phyloP scores from a whole-genome alignment of 2,888 invertebrate genomes.

The Crossocerus cetratus region DNA sequence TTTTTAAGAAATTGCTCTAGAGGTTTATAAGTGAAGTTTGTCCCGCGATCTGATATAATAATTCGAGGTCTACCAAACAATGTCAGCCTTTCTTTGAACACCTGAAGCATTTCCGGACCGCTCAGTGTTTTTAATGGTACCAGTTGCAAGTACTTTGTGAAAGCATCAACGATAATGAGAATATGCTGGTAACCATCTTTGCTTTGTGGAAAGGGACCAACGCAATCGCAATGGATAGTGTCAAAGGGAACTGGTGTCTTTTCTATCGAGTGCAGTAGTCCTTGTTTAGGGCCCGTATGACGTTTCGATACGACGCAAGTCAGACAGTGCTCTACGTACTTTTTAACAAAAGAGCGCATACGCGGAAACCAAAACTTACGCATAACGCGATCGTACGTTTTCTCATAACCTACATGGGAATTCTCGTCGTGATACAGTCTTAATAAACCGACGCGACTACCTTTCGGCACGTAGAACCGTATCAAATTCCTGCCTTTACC shows the following conservation, averaged over 20 bases:
- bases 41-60: neutral
- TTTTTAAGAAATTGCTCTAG: slow-evolving; percentile 5
- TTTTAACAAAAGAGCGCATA: neutral
- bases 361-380: slow-evolving; percentile 13
- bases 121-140: slow-evolving; percentile 5
- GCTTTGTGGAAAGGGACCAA: slow-evolving; percentile 3
- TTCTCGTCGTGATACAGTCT: slow-evolving; percentile 19
- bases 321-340: slow-evolving; percentile 10
- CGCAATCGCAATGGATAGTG: slow-evolving; percentile 19
- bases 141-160: slow-evolving; percentile 1
- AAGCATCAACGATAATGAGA: slow-evolving; percentile 9
- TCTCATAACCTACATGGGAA: slow-evolving; percentile 10
- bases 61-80: slow-evolving; percentile 12
- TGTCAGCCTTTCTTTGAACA: slow-evolving; percentile 6
- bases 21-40: slow-evolving; percentile 10
- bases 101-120: slow-evolving; percentile 3
- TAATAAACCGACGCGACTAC: neutral
- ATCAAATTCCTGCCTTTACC: neutral
- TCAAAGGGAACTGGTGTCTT: slow-evolving; percentile 4
- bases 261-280: neutral
- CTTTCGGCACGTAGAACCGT: neutral
- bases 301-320: slow-evolving; percentile 3
- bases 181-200: slow-evolving; percentile 17
- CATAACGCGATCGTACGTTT: slow-evolving; percentile 10
- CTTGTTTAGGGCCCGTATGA: slow-evolving; percentile 9